Evolutionary conservation across 1,140 invertebrate species (phyloP).

Genomic region (Archivesica marissinica): DNA sequence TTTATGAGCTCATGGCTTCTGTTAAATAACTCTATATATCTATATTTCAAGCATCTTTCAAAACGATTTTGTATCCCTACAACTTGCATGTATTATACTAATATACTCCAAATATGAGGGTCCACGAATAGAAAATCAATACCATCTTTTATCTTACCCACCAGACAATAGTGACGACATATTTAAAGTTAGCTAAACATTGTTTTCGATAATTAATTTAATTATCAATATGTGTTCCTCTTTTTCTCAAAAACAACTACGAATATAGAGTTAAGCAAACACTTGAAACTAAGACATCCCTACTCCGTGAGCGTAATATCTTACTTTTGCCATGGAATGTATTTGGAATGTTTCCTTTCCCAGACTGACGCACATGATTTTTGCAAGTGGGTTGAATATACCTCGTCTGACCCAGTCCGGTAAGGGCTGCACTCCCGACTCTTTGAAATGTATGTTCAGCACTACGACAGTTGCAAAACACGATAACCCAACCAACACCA

Average conservation of each 20-base stretch:
- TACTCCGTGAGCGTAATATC: no score
- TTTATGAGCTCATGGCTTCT: neutral
- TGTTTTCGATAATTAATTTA: neutral
- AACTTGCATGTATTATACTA: no score
- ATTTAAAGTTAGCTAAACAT: neutral
- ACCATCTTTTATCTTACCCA: neutral
- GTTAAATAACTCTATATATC: no score
- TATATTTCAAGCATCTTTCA: no score
- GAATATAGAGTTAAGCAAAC: neutral
- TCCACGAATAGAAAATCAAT: no score
- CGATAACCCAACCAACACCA: slow-evolving; percentile 39
- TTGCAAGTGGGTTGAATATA: slow-evolving; percentile 7
- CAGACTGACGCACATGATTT: neutral
- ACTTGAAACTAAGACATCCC: neutral
- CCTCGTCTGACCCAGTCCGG: neutral
- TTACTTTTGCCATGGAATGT: neutral
- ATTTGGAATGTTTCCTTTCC: neutral
- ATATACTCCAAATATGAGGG: no score
- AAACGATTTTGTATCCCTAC: no score
- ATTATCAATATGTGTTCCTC: neutral
- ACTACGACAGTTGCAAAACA: slow-evolving; percentile 38
- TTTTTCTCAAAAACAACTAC: neutral
- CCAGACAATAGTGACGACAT: neutral
- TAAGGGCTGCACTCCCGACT: neutral
- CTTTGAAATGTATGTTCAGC: slow-evolving; percentile 44